Evolutionary conservation across 2,797 vertebrate genomes (phyloP), one percentile per base, ranked within the genome.

Genomic region (Discoglossus pictus): DNA sequence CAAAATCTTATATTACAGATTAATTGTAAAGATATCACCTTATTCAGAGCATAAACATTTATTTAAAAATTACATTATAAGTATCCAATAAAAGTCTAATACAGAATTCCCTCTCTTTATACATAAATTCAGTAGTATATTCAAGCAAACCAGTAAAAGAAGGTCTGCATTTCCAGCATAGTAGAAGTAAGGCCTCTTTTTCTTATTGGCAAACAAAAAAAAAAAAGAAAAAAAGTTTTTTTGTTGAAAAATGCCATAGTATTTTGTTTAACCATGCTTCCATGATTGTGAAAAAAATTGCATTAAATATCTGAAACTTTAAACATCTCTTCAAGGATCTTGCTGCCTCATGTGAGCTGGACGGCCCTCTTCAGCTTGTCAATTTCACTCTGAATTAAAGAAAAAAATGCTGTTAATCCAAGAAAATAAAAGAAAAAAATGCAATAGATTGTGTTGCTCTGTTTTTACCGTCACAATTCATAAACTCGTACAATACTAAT

Each of bases 121-220:
- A 89, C 88, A 93, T 86, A 93, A 86, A 92, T 87, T 98, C 96
- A 99, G 96, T 98, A 98, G 96, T 97, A 94, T 92, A 90, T 88
- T 80, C 79, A 80, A 84, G 87, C 87, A 91, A 89, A 90, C 89
- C 81, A 69, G 79, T 79, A 79, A 73, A 80, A 73, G 78, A 72
- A 77, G 86, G 89, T 86, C 78, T 85, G 85, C 82, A 76, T 86
- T 81, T 92, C 87, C 93, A 92, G 92, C 88, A 88, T 91, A 92
- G 89, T 90, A 95, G 90, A 89, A 90, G 88, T 95, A 98, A 98
- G 95, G 97, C 97, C 93, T 92, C 93, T 84, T 83, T 56, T 55
- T 86, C 78, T 72, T 87, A 88, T 92, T 94, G 92, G 92, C 91
- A 93, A 92, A 89, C 88, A 67, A 79, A 83, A 84, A 78, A 79